Conservation (phyloP, 2,113 vertebrate species). For the Etheostoma cragini region DNA sequence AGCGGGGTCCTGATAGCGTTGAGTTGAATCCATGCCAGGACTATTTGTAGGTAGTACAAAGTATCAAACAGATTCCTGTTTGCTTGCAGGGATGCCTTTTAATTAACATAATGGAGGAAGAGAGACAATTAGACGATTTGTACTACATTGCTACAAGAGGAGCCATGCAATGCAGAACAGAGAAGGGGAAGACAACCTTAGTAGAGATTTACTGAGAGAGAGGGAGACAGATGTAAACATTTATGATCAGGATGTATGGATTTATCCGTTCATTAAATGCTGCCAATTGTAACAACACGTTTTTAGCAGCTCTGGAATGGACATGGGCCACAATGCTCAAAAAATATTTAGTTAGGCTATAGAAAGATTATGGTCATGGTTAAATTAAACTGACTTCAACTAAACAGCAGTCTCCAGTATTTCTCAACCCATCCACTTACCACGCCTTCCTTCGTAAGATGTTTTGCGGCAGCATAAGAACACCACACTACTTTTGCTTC, state of each 20-base stretch:
- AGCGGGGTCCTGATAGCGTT: conserved; percentile 49
- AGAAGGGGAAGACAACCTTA: conserved; percentile 11
- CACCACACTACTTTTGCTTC: neutral
- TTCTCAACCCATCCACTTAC: neutral
- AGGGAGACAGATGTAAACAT: conserved; percentile 5
- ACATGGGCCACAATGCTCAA: neutral
- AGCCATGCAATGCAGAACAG: neutral
- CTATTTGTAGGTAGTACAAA: conserved; percentile 67
- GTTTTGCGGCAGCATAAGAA: neutral
- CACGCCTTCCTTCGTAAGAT: neutral
- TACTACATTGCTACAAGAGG: conserved; percentile 29
- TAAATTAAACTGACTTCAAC: neutral
- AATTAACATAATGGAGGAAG: conserved; percentile 74
- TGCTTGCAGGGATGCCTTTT: conserved; percentile 68
- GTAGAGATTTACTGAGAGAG: neutral
- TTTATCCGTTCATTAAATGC: conserved; percentile 29
- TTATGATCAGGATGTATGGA: conserved; percentile 52
- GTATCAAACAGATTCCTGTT: conserved; percentile 68
- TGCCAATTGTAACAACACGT: conserved; percentile 8
- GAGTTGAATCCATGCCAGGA: conserved; percentile 64
- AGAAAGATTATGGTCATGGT: neutral
- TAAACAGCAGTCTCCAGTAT: neutral
- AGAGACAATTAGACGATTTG: conserved; percentile 67
- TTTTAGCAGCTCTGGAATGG: too few relatives aligned
- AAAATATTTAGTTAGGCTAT: too few relatives aligned